Base-by-base conservation (phyloP, 2,797 vertebrate genomes). In the Nyctalus aviator region DNA sequence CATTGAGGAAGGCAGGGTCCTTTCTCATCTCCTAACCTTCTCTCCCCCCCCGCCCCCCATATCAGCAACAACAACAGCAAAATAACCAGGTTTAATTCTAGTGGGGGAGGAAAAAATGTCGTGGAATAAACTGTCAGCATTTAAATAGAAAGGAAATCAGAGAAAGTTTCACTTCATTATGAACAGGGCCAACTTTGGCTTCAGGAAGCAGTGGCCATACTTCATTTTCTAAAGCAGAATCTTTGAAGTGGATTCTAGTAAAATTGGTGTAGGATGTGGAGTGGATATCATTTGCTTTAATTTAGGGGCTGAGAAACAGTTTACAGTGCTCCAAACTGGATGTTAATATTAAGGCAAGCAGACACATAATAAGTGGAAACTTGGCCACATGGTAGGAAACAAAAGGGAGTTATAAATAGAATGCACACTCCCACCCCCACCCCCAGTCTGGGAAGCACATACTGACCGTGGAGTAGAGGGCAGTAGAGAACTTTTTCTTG, bases 331-430 rank as follows among this genome's bases (percentile, higher is more conserved):
- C 96, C 92, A 68, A 77, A 64, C 88, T 97, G 90, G 94, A 98
- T 97, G 95, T 97, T 97, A 97, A 93, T 97, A 95, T 96, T 96
- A 97, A 97, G 78, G 85, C 14, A 30, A 96, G 84, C 92, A 97
- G 94, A 94, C 94, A 71, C 95, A 57, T 95, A 97, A 87, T 94
- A 97, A 97, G 93, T 96, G 96, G 97, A 98, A 98, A 97, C 93
- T 97, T 98, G 97, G 97, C 94, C 91, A 95, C 88, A 92, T 81
- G 62, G 46, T 90, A 96, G 97, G 97, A 98, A 98, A 97, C 66
- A 97, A 97, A 96, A 77, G 92, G 71, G 35, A 96, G 90, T 96
- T 97, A 96, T 95, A 97, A 98, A 97, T 0, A 3, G 82, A 97
- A 97, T 93, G 91, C 37, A 41, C 37, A 41, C n/a, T 53, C 69